phyloP scores from a whole-genome alignment of 2,113 vertebrate genomes.

The Cololabis saira region DNA sequence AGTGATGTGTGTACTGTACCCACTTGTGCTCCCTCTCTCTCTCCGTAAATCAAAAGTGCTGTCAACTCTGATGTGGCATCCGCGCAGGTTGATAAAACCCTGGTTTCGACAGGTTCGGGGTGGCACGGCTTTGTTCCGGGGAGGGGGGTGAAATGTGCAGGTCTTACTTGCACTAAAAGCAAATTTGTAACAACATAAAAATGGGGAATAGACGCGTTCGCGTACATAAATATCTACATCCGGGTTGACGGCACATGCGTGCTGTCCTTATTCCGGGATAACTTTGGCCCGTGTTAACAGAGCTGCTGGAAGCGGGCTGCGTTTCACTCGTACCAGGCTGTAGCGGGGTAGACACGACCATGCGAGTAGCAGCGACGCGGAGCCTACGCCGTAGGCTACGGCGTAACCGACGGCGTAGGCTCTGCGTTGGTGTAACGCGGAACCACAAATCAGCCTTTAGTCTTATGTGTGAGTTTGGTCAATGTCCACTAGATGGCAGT shows the following conservation, averaged over 20 bases:
- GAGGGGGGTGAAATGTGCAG: constrained; percentile 24
- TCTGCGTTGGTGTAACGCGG: too few species aligned
- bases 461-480: not conserved
- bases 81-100: constrained; percentile 26
- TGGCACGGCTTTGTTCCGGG: constrained; percentile 14
- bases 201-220: constrained; percentile 30
- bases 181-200: constrained; percentile 42
- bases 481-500: constrained; percentile 61
- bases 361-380: too few species aligned
- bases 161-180: not conserved
- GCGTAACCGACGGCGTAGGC: too few species aligned
- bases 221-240: constrained; percentile 78
- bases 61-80: constrained; percentile 26
- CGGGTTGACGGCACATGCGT: constrained; percentile 91
- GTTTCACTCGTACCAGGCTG: constrained; percentile 52
- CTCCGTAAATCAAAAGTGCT: constrained; percentile 41
- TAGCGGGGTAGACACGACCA: constrained; percentile 33
- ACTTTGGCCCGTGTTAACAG: constrained; percentile 86
- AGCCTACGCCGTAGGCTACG: too few species aligned
- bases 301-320: constrained; percentile 58
- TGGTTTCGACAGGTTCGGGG: constrained; percentile 46
- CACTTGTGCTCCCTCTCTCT: constrained; percentile 3
- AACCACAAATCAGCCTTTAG: too few species aligned
- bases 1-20: not conserved
- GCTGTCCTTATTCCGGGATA: constrained; percentile 90